These are phyloP conservation scores for Zhengitettix transpicula DNA, from an alignment of 2,888 invertebrate genomes.

Conservation along the genomic window DNA sequence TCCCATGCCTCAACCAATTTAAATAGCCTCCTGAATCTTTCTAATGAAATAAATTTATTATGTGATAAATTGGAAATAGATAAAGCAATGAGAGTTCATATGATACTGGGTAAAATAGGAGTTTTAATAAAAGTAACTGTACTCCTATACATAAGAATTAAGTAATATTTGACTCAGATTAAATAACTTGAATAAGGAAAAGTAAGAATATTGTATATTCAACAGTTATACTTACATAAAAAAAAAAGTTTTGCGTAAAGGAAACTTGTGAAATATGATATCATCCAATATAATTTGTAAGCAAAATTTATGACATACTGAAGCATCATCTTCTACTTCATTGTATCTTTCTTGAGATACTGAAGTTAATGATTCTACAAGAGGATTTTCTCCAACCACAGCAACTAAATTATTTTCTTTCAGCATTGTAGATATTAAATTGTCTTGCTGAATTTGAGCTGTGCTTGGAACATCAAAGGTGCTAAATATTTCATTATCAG, in stretches of 20 bases:
- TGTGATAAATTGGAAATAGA: too few relatives aligned
- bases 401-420: background rate
- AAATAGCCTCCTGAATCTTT: too few relatives aligned
- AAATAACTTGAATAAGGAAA: too few relatives aligned
- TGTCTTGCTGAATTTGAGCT: background rate
- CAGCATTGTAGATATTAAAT: background rate
- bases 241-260: background rate
- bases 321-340: background rate
- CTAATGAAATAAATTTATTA: too few relatives aligned
- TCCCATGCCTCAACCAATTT: too few relatives aligned
- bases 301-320: background rate
- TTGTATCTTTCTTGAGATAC: background rate
- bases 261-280: background rate
- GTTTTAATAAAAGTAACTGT: too few relatives aligned
- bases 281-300: background rate
- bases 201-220: too few relatives aligned
- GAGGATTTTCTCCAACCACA: background rate
- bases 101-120: too few relatives aligned
- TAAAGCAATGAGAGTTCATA: too few relatives aligned
- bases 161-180: too few relatives aligned
- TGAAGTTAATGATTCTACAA: background rate
- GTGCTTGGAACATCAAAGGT: background rate
- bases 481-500: background rate
- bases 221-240: background rate
- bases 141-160: too few relatives aligned